These are phyloP conservation scores for Cybosia mesomella DNA, from an alignment of 2,888 invertebrate genomes.

Conservation along the genomic window DNA sequence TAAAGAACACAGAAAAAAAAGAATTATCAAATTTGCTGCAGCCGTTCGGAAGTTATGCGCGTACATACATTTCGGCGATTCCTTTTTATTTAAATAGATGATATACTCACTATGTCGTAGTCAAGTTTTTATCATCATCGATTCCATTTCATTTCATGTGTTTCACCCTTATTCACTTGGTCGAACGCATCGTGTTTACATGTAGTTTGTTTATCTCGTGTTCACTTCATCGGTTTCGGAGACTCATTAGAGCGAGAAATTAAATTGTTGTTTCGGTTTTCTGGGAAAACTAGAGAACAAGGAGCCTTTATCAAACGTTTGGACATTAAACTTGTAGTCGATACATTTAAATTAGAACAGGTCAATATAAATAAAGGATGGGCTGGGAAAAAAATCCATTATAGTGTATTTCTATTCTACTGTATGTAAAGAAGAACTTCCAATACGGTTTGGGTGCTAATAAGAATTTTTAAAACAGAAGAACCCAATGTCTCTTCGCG, in stretches of 20 bases:
- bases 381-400: too few relatives aligned
- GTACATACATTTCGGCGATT: too few relatives aligned
- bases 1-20: too few relatives aligned
- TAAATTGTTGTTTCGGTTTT: constrained; percentile 1
- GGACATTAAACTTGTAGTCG: neutral
- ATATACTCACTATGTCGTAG: neutral
- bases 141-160: constrained; percentile 6
- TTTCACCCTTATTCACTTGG: neutral
- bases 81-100: too few relatives aligned
- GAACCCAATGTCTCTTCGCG: too few relatives aligned
- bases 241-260: constrained; percentile 1
- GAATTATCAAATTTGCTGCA: too few relatives aligned
- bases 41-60: too few relatives aligned
- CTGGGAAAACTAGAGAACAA: neutral
- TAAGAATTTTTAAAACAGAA: too few relatives aligned
- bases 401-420: too few relatives aligned
- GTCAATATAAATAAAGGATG: too few relatives aligned
- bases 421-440: too few relatives aligned
- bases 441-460: too few relatives aligned
- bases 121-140: neutral
- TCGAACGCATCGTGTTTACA: constrained; percentile 7
- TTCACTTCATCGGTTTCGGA: constrained; percentile 3
- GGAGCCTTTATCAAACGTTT: neutral
- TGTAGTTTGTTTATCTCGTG: constrained; percentile 1
- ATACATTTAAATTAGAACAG: neutral